Conservation (phyloP, 30 jellyfish, hydroid and myxozoan species). For the Mastigias papua region DNA sequence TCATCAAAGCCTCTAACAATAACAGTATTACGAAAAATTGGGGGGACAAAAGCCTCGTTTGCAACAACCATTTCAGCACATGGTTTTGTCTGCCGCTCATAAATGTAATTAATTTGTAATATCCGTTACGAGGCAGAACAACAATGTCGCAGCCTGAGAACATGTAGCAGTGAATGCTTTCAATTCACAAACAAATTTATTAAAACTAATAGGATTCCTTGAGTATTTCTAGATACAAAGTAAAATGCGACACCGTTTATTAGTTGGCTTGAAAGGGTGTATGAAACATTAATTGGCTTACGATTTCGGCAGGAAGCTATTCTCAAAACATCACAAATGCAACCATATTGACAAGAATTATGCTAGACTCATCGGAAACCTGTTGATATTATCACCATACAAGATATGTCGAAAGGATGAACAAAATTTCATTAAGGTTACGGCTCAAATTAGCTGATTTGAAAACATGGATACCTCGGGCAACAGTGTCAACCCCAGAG, state of each 20-base stretch:
- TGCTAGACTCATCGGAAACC: neutral
- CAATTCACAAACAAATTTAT: neutral
- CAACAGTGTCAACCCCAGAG: no score
- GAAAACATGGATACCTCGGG: neutral
- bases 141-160: slow-evolving; percentile 7
- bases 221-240: neutral
- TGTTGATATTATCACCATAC: neutral
- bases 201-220: neutral
- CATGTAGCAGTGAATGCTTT: neutral
- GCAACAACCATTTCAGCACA: neutral
- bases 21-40: neutral
- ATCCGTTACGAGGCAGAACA: slow-evolving; percentile 26
- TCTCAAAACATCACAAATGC: neutral
- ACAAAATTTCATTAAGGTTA: neutral
- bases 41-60: neutral
- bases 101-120: slow-evolving; percentile 33
- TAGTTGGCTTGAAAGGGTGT: neutral
- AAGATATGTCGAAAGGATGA: neutral
- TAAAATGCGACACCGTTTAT: slow-evolving; percentile 1
- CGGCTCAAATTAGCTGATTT: neutral
- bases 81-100: neutral
- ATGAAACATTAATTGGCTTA: neutral
- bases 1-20: neutral
- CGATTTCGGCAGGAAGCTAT: neutral
- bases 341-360: neutral